Base-by-base conservation (phyloP, 2,113 vertebrate species). In the Varanus komodoensis region DNA sequence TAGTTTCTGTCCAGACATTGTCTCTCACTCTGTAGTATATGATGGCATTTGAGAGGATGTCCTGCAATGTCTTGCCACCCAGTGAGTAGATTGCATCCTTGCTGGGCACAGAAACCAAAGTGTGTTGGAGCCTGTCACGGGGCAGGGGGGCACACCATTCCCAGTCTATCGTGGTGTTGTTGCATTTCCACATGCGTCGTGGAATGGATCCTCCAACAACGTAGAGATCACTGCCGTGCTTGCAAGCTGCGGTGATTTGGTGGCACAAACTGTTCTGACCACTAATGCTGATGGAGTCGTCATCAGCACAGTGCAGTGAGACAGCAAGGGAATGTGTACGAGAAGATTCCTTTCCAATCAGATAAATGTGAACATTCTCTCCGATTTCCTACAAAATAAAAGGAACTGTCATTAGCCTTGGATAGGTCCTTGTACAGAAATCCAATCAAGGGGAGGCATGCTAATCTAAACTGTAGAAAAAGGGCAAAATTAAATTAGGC, bases 131-230 rank as follows among this genome's bases (percentile, higher is more conserved):
- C 57, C 99, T 98, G 96, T 99, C 99, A 14, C 99, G 97, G 27
- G 99, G 99, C 91, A 99, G 96, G 4, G 99, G 99, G 2, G 99
- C 99, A 15, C 99, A 99, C 94, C 99, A 98, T 91, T 99, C 99
- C 99, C 99, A 99, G 98, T 99, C 99, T 97, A 99, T 98, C 0
- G 99, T 99, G 0, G 98, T 98, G 68, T 99, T 99, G 97, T 99
- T 99, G 95, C 99, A 99, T 91, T 99, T 99, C 99, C 99, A 99
- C 99, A 99, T 99, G 92, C 99, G 98, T 0, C 99, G 98, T 0
- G 99, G 99, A 74, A 99, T 99, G 86, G 99, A 99, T 34, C 99
- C 99, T 1, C 99, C 99, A 0, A 99, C 99, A 2, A 99, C 99
- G 0, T 99, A 99, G 3, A 99, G 97, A 97, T 99, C 99, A 0